phyloP scores from a whole-genome alignment of 2,797 vertebrate genomes.

The Cyclura pinguis region DNA sequence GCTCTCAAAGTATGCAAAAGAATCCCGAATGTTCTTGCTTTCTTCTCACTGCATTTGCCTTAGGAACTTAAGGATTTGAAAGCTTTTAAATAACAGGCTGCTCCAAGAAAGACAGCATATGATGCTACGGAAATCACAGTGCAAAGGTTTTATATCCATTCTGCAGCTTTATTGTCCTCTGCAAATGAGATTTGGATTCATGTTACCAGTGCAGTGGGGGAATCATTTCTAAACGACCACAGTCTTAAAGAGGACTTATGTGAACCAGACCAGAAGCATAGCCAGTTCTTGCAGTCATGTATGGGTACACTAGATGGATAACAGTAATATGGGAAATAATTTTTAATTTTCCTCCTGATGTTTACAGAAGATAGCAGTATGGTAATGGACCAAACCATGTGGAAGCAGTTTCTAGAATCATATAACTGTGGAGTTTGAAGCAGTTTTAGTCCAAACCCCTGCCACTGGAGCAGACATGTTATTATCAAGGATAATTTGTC shows the following conservation, averaged over 20 bases:
- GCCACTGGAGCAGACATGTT: neutral
- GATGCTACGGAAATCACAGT: neutral
- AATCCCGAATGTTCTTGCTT: no score
- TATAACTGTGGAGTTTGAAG: no score
- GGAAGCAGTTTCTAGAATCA: neutral
- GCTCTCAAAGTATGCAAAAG: neutral
- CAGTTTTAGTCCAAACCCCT: no score
- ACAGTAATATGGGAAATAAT: neutral
- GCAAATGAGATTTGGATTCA: neutral
- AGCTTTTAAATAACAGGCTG: neutral
- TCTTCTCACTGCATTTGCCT: neutral
- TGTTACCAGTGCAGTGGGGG: neutral
- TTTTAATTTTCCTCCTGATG: neutral
- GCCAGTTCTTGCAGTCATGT: neutral
- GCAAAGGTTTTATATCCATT: neutral
- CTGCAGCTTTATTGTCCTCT: neutral
- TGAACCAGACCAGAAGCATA: neutral
- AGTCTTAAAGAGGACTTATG: neutral
- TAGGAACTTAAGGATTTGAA: neutral
- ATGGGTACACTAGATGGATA: no score
- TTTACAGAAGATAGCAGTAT: neutral
- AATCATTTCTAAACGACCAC: neutral
- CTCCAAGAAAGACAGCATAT: neutral
- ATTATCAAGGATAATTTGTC: neutral
- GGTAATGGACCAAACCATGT: neutral